Evolutionary conservation across 2,888 invertebrate genomes (phyloP).

Genomic region (Tenthredo distinguenda): DNA sequence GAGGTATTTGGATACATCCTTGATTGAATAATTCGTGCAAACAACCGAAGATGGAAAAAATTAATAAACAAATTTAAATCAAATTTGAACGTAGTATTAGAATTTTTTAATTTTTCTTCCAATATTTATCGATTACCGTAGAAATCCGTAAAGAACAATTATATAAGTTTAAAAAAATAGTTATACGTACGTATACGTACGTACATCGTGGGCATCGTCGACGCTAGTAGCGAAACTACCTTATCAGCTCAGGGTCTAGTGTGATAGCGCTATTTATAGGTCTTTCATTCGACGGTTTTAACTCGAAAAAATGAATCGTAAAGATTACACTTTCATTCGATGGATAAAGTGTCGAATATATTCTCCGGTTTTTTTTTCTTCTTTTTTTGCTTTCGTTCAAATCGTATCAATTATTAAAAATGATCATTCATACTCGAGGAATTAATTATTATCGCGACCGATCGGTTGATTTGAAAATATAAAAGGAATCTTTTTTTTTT

Average conservation of each 20-base stretch:
- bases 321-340: neutral
- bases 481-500: no score
- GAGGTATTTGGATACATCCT: neutral
- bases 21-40: neutral
- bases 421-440: neutral
- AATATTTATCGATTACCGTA: neutral
- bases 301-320: conserved; percentile 8
- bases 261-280: conserved; percentile 38
- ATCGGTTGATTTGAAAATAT: no score
- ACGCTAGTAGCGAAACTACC: neutral
- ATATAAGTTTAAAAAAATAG: neutral
- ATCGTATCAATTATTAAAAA: neutral
- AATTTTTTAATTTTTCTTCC: neutral
- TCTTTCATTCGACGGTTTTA: neutral
- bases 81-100: neutral
- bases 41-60: neutral
- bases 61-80: neutral
- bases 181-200: neutral
- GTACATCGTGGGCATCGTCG: neutral
- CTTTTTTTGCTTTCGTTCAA: no score
- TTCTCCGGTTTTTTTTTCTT: neutral
- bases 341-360: neutral
- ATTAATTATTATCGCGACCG: neutral
- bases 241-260: conserved; percentile 22
- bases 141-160: neutral